phyloP scores from a whole-genome alignment of 2,797 vertebrate genomes.

The Peromyscus nudipes region DNA sequence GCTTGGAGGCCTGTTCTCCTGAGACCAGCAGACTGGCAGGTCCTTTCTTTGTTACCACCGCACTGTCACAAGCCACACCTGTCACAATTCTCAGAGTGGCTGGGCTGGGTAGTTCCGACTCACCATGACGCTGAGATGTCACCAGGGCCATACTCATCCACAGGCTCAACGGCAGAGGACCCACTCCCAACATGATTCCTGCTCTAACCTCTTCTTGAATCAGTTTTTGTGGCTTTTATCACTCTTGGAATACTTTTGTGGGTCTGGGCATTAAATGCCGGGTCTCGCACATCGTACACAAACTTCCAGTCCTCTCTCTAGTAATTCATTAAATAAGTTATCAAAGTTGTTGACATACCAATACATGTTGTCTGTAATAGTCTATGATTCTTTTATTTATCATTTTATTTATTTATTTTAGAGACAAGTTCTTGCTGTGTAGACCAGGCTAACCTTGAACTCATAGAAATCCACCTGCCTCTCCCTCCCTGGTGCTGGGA shows the following conservation, averaged over 20 bases:
- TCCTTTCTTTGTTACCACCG: background rate
- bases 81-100: background rate
- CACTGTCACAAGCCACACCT: background rate
- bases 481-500: background rate
- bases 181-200: background rate
- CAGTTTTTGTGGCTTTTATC: background rate
- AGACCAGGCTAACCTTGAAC: background rate
- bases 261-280: background rate
- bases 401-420: background rate
- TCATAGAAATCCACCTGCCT: background rate
- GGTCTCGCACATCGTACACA: background rate
- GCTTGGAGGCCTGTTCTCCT: background rate
- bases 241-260: too few relatives aligned
- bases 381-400: background rate
- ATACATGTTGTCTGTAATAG: background rate
- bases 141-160: background rate
- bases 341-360: background rate
- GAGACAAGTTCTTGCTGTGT: background rate
- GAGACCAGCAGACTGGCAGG: background rate
- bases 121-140: background rate
- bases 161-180: background rate
- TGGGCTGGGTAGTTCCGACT: background rate
- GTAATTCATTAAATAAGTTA: background rate
- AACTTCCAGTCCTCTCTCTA: background rate
- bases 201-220: background rate